Evolutionary conservation across 92 coral and sea anemone genomes (phyloP).

Genomic region (Plumapathes pennacea): DNA sequence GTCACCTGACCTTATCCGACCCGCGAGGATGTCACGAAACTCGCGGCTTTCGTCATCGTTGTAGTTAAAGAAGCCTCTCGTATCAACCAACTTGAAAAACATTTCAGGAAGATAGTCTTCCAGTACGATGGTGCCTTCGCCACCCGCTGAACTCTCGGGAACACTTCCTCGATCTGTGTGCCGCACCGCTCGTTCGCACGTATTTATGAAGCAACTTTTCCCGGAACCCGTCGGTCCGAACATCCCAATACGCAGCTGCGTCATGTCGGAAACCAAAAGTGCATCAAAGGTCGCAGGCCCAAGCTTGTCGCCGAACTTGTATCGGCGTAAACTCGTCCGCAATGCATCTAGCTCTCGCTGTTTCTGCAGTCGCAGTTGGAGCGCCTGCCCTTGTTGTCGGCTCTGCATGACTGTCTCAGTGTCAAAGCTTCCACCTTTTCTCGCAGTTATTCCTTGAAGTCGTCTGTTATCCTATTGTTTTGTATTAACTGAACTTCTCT

Average conservation of each 20-base stretch:
- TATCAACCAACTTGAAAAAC: constrained; percentile 62
- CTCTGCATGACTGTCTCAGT: constrained; percentile 7
- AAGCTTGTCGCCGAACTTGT: constrained; percentile 48
- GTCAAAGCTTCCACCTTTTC: constrained; percentile 1
- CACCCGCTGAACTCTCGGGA: constrained; percentile 31
- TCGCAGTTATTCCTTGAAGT: neutral
- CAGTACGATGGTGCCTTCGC: constrained; percentile 48
- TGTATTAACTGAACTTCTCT: constrained; percentile 2
- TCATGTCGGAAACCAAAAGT: constrained; percentile 31
- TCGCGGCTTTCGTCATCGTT: constrained; percentile 30
- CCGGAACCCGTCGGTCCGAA: constrained; percentile 73
- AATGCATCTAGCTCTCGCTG: constrained; percentile 14
- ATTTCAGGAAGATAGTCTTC: constrained; percentile 54
- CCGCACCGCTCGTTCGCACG: constrained; percentile 50
- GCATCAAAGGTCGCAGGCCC: constrained; percentile 4
- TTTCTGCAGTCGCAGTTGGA: neutral
- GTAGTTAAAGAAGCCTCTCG: constrained; percentile 55
- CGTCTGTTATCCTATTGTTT: constrained; percentile 15
- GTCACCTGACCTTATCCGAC: constrained; percentile 44
- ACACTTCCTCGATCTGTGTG: constrained; percentile 34
- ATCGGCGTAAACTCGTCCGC: constrained; percentile 30
- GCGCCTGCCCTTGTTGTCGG: constrained; percentile 5
- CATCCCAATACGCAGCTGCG: constrained; percentile 53
- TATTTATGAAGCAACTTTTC: constrained; percentile 60
- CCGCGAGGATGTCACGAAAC: constrained; percentile 47